Evolutionary conservation across 2,113 vertebrate species (phyloP).

Genomic region (Stomatorhinus ivindoensis): DNA sequence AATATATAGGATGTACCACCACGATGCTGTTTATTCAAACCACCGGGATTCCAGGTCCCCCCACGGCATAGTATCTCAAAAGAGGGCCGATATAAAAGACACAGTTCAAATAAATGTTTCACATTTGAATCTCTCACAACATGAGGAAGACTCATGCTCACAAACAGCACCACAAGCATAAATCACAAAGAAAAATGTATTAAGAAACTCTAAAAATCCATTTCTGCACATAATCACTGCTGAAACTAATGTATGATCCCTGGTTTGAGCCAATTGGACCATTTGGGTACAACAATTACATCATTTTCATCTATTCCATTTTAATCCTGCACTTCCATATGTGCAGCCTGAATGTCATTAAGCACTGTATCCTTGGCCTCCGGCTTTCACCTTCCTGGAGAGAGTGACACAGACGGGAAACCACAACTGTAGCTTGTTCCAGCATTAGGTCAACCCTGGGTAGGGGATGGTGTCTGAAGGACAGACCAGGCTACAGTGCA

Average conservation of each 20-base stretch:
- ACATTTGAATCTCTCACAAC: not conserved
- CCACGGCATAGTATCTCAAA: not conserved
- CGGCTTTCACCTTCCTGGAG: not conserved
- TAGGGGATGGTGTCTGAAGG: constrained; percentile 15
- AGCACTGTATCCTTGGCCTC: not conserved
- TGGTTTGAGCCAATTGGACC: not conserved
- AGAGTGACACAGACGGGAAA: not conserved
- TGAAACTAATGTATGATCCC: not conserved
- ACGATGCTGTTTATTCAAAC: not conserved
- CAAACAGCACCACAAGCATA: not conserved
- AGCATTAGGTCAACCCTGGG: not conserved
- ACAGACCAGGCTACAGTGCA: not conserved
- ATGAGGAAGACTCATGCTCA: not conserved
- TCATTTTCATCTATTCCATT: not conserved
- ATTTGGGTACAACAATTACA: not conserved
- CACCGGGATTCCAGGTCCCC: not conserved
- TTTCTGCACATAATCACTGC: not conserved
- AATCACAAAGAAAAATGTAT: not conserved
- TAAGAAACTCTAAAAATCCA: not conserved
- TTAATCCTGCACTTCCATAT: not conserved
- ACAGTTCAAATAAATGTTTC: not conserved
- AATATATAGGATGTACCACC: not conserved
- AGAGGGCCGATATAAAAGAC: not conserved
- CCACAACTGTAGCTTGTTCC: not conserved
- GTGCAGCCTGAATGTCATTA: constrained; percentile 1